Evolutionary conservation across 2,113 vertebrate genomes (phyloP).

Genomic region (Hippocampus comes): DNA sequence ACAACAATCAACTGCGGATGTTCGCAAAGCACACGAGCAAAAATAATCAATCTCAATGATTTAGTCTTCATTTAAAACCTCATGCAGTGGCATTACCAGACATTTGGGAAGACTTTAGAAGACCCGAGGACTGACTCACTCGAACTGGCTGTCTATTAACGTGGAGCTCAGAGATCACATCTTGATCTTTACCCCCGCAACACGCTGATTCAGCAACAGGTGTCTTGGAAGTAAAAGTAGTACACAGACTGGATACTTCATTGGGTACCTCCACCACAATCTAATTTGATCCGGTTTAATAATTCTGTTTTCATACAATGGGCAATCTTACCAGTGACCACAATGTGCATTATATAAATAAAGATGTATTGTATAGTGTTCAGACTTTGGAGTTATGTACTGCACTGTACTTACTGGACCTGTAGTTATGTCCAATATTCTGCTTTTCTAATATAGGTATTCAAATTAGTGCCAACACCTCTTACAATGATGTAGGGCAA

Average conservation of each 20-base stretch:
- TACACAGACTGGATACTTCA: neutral
- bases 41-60: neutral
- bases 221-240: neutral
- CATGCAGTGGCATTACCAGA: conserved; percentile 49
- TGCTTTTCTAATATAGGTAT: too few species aligned
- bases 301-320: neutral
- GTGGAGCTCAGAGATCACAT: conserved; percentile 49
- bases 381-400: too few species aligned
- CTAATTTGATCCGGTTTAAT: neutral
- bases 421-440: too few species aligned
- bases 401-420: too few species aligned
- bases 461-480: too few species aligned
- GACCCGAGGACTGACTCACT: conserved; percentile 15
- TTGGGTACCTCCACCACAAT: neutral
- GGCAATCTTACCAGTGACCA: too few species aligned
- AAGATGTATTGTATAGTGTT: too few species aligned
- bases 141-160: conserved; percentile 8
- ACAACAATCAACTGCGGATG: neutral
- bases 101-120: conserved; percentile 27
- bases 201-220: conserved; percentile 29
- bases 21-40: neutral
- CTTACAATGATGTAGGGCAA: too few species aligned
- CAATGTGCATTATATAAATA: too few species aligned
- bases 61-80: neutral
- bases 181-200: conserved; percentile 47